Conservation (phyloP, 1,140 invertebrate genomes). For the Zeugodacus cucurbitae region DNA sequence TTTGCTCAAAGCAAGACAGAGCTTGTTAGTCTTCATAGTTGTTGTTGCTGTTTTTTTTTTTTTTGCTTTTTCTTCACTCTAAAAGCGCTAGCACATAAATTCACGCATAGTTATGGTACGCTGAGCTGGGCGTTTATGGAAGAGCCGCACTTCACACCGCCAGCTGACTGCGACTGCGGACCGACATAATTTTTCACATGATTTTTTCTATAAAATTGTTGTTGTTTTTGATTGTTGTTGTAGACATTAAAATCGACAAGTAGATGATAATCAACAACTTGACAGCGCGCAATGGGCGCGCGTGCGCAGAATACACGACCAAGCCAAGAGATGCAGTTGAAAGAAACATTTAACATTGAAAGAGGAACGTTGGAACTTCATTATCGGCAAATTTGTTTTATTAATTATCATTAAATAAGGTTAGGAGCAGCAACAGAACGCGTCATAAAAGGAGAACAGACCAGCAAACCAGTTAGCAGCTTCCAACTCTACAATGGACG, state of each 20-base stretch:
- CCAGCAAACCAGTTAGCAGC: not conserved
- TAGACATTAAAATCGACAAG: conserved; percentile 28
- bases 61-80: not conserved
- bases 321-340: not conserved
- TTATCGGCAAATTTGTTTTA: not conserved
- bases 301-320: not conserved
- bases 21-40: conserved; percentile 1
- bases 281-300: conserved; percentile 22
- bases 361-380: not conserved
- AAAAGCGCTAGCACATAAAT: not conserved
- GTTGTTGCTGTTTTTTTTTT: not conserved
- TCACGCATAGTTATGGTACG: conserved; percentile 21
- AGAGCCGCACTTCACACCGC: conserved; percentile 23
- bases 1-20: not conserved
- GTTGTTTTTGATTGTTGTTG: not conserved
- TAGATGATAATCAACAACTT: conserved; percentile 31
- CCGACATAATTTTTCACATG: conserved; percentile 1
- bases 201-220: not conserved
- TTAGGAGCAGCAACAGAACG: not conserved
- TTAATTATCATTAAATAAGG: conserved; percentile 28
- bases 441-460: not conserved
- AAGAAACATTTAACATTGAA: not conserved
- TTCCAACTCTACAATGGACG: not conserved
- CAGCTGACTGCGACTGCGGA: not conserved
- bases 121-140: conserved; percentile 7